Base-by-base conservation (phyloP, 2,888 invertebrate species). In the Schizotus pectinicornis region DNA sequence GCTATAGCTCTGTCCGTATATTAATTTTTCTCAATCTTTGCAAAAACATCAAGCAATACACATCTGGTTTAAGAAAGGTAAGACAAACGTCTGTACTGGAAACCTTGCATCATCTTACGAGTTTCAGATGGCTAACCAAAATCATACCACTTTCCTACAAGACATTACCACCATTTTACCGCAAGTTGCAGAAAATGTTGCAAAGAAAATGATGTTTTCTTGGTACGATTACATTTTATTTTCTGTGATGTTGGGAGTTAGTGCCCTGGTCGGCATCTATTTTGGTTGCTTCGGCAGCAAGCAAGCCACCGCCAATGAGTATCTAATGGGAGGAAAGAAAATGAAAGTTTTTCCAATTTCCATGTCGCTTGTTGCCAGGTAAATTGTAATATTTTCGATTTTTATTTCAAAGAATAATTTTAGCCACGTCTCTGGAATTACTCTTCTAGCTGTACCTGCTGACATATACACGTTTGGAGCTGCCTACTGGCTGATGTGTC, bases 281-380 rank as follows among this genome's bases (percentile, higher is more conserved):
- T 86, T 84, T 69, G 86, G 86, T 8, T 84, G 80, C 67, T 83
- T 81, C 63, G 79, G 81, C 7, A 82, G 81, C 49, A 85, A 84
- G 60, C 85, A 86, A 71, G 83, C 85, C 57, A 86, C 86, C 0
- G 86, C 88, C 0, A 79, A 83, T 12, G 90, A 90, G 45, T 90
- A 90, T 74, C 77, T 91, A 37, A 84, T 89, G 75, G 91, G 89
- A 14, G 88, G 87, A 7, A 87, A 88, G 74, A 84, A 84, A 66
- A 89, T 91, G 89, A 85, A 85, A 3, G 83, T 86, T n/a, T 82
- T 91, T 68, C 90, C 92, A 0, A 85, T 92, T 56, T 85, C 89
- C 0, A 82, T 91, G 77, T 90, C 90, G 8, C 80, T 92, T 8
- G 84, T 89, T 66, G 88, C 91, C 5, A 89, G 89, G 90, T 90